Percentiles rank a stretch among this genome's conserved stretches.
phyloP scores from a whole-genome alignment of 2,888 invertebrate species.

The Baronia brevicornis region DNA sequence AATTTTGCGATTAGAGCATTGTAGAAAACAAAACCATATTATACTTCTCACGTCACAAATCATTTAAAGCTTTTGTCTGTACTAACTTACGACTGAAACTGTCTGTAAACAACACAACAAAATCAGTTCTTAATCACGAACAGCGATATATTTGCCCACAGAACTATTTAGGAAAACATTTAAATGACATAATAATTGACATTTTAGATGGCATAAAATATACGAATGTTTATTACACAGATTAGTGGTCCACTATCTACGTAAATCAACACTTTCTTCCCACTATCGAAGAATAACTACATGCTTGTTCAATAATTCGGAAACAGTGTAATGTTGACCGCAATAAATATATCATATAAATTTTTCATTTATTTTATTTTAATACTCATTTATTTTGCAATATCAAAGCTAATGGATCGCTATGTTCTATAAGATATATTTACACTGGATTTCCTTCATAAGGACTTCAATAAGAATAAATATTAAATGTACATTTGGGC shows the following conservation, averaged over 20 bases:
- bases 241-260: too few species aligned
- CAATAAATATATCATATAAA: constrained; percentile 58
- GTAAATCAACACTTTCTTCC: too few species aligned
- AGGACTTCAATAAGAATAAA: constrained; percentile 57
- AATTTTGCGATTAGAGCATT: constrained; percentile 23
- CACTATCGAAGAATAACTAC: too few species aligned
- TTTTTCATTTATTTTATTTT: constrained; percentile 44
- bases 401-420: constrained; percentile 56
- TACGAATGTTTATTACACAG: constrained; percentile 12
- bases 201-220: constrained; percentile 9
- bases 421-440: constrained; percentile 59
- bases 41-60: constrained; percentile 56
- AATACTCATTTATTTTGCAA: constrained; percentile 49
- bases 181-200: constrained; percentile 38
- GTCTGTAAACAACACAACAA: constrained; percentile 25
- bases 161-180: constrained; percentile 34
- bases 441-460: constrained; percentile 66
- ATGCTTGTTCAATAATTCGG: too few species aligned
- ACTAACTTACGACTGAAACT: constrained; percentile 29
- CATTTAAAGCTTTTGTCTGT: constrained; percentile 35
- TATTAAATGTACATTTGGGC: constrained; percentile 61
- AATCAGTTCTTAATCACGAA: constrained; percentile 21
- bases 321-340: constrained; percentile 37
- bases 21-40: constrained; percentile 61
- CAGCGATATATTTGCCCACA: constrained; percentile 24